phyloP scores from a whole-genome alignment of 2,888 invertebrate species.

The Drosophila recens region DNA sequence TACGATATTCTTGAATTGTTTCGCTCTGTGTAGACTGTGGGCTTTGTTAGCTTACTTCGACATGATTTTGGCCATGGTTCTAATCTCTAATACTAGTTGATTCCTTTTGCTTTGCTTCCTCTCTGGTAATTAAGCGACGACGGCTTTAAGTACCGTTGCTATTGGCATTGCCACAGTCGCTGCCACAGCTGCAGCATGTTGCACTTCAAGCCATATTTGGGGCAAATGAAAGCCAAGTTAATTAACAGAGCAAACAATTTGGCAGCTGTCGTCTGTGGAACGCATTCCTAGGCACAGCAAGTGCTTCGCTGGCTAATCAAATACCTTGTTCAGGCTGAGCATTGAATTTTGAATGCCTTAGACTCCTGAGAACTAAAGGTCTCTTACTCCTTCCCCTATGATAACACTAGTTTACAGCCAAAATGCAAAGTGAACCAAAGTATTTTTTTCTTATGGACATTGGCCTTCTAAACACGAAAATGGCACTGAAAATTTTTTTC shows the following conservation, averaged over 20 bases:
- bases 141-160: constrained; percentile 1
- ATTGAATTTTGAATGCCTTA: background rate
- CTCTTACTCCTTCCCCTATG: too few species aligned
- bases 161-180: background rate
- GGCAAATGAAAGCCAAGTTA: constrained; percentile 13
- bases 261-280: constrained; percentile 1
- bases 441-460: too few species aligned
- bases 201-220: constrained; percentile 21
- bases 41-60: background rate
- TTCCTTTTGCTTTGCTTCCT: background rate
- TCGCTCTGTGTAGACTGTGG: background rate
- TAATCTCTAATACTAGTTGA: background rate
- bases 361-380: background rate
- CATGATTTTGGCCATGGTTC: background rate
- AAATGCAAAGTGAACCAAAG: too few species aligned
- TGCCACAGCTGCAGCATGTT: constrained; percentile 4
- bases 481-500: too few species aligned
- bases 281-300: background rate
- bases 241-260: constrained; percentile 18
- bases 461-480: too few species aligned
- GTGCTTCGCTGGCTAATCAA: constrained; percentile 5
- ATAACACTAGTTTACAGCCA: too few species aligned
- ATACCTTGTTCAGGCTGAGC: background rate
- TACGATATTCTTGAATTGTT: background rate
- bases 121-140: constrained; percentile 1